Base-by-base conservation (phyloP, 2,113 vertebrate genomes). In the Protobothrops mucrosquamatus region DNA sequence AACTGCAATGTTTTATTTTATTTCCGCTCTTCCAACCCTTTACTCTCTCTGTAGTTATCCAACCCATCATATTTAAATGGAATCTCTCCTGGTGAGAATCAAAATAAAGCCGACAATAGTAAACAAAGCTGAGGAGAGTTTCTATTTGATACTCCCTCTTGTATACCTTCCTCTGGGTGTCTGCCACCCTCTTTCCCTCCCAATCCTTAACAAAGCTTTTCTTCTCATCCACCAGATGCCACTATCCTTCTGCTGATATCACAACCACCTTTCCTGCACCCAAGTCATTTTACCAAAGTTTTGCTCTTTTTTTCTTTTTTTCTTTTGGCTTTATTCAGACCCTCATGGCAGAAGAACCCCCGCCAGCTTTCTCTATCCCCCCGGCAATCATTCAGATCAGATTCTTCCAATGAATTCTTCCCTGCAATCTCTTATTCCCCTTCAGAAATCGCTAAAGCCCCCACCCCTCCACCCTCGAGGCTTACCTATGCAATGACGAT, bases 61-160 rank as follows among this genome's bases (percentile, higher is more conserved):
- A 93, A 56, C 46, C 14, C 2, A 74, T 14, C 15, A 8, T 3
- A 0, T 11, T 92, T 93, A 88, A 88, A 5, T 88, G 29, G 29
- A 20, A 39, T 92, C 81, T 51, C n/a, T 87, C 26, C 92, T 87
- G 15, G 51, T 87, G 74, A 18, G 10, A 87, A 94, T 95, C 55
- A 93, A 39, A 92, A 26, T 91, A 93, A 95, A 95, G 14, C 74
- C 93, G 92, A 87, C 88, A 57, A 23, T 0, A 1, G 61, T 34
- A 91, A 94, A 86, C 51, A 85, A 46, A 89, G 23, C 0, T 0
- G 56, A 61, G 89, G 55, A 87, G 91, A 91, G 51, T 85, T 51
- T 85, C 89, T 54, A 88, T 92, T 92, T 92, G 89, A 92, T 95
- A 93, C 89, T 95, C 85, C 87, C 7, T 18, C 18, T 91, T 91